These are phyloP conservation scores for Sesamia nonagrioides DNA, from an alignment of 1,140 invertebrate genomes.

Conservation along the genomic window DNA sequence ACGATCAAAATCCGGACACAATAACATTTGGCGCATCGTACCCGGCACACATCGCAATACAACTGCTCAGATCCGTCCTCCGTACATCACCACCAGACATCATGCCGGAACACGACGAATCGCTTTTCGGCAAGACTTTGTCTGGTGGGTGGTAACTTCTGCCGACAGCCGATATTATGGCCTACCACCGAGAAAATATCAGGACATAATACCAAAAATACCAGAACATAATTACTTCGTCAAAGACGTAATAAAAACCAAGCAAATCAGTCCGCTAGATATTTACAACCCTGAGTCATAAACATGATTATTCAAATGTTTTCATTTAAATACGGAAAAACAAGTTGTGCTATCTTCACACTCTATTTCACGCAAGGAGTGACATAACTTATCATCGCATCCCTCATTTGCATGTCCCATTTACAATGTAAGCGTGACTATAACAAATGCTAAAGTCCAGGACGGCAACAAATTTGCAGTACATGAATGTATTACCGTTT, in stretches of 20 bases:
- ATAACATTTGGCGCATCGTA: too few species aligned
- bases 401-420: slow-evolving; percentile 34
- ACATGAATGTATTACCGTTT: slow-evolving; percentile 13
- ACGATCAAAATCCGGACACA: too few species aligned
- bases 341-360: slow-evolving; percentile 9
- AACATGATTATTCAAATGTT: background rate
- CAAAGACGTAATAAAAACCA: background rate
- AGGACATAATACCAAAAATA: too few species aligned
- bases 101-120: too few species aligned
- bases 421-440: slow-evolving; percentile 8
- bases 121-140: too few species aligned
- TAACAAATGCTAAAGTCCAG: background rate
- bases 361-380: slow-evolving; percentile 19
- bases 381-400: slow-evolving; percentile 40
- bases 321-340: slow-evolving; percentile 2
- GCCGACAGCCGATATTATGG: too few species aligned
- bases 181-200: too few species aligned
- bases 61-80: too few species aligned
- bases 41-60: too few species aligned
- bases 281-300: background rate
- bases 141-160: too few species aligned
- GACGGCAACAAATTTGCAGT: slow-evolving; percentile 4
- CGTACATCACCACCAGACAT: too few species aligned
- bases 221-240: background rate
- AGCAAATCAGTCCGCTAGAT: background rate